Conservation (phyloP, 2,797 vertebrate species). For the Cyclopterus lumpus region DNA sequence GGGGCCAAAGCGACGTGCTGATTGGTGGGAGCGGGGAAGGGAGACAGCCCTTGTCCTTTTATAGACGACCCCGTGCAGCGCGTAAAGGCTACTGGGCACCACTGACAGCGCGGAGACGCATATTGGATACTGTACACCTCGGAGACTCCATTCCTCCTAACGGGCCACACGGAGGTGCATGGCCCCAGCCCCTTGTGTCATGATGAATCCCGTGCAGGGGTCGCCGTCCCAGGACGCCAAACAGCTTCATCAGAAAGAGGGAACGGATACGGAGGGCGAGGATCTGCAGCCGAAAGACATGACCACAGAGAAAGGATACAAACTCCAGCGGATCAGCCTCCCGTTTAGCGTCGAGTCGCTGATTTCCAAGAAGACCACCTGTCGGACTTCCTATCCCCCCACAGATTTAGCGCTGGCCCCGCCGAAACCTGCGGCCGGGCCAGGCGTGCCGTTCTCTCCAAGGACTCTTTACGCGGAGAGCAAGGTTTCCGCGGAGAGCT, state of each 20-base stretch:
- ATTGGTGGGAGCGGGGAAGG: slow-evolving; percentile 81
- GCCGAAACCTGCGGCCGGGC: slow-evolving; percentile 61
- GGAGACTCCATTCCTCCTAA: slow-evolving; percentile 54
- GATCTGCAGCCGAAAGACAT: slow-evolving; percentile 79
- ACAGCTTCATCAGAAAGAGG: slow-evolving; percentile 72
- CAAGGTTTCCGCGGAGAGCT: slow-evolving; percentile 73
- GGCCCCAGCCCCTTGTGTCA: slow-evolving; percentile 80
- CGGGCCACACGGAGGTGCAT: slow-evolving; percentile 76
- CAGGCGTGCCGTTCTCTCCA: slow-evolving; percentile 74
- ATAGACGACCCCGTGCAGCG: slow-evolving; percentile 75
- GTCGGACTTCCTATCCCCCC: slow-evolving; percentile 77
- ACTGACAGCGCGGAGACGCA: slow-evolving; percentile 62
- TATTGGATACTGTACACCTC: slow-evolving; percentile 56
- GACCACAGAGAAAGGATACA: slow-evolving; percentile 80
- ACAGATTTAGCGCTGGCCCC: slow-evolving; percentile 63
- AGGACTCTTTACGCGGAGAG: slow-evolving; percentile 84
- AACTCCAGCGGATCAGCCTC: slow-evolving; percentile 79
- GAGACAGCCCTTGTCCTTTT: slow-evolving; percentile 77
- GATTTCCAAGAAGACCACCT: slow-evolving; percentile 83
- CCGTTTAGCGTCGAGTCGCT: slow-evolving; percentile 90
- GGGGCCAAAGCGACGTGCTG: slow-evolving; percentile 47
- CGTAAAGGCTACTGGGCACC: slow-evolving; percentile 63
- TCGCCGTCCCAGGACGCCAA: slow-evolving; percentile 77
- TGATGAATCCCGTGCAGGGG: slow-evolving; percentile 85
- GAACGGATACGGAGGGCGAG: slow-evolving; percentile 79